phyloP scores from a whole-genome alignment of 2,113 vertebrate species.

The Canis aureus region DNA sequence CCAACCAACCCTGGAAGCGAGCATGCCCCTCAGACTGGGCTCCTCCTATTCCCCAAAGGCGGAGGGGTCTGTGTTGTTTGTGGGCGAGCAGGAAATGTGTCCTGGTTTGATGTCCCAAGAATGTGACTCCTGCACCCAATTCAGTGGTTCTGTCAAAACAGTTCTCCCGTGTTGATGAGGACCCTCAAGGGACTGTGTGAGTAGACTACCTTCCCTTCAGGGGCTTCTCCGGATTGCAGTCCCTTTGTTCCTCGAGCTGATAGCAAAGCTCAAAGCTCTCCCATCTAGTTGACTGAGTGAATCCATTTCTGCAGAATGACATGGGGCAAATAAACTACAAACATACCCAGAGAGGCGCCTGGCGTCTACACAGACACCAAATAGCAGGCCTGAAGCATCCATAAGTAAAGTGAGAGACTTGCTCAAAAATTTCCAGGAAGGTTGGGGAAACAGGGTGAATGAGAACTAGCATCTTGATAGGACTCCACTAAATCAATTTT shows the following conservation, averaged over 20 bases:
- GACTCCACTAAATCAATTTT: neutral
- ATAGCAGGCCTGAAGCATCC: neutral
- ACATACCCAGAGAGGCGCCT: neutral
- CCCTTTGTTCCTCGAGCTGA: constrained; percentile 80
- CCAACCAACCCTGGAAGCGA: constrained; percentile 67
- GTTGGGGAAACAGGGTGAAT: neutral
- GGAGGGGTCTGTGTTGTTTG: constrained; percentile 64
- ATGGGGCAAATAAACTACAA: constrained; percentile 45
- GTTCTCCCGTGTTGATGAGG: constrained; percentile 68
- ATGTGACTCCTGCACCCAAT: constrained; percentile 78
- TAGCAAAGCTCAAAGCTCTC: constrained; percentile 56
- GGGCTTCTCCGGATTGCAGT: constrained; percentile 50
- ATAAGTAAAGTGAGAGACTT: neutral
- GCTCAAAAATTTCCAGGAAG: neutral
- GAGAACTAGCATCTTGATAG: neutral
- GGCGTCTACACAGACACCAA: constrained; percentile 29
- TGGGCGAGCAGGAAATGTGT: constrained; percentile 62
- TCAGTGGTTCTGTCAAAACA: constrained; percentile 80
- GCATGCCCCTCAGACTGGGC: neutral
- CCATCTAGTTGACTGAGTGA: constrained; percentile 65
- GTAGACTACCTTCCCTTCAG: constrained; percentile 57
- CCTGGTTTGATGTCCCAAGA: constrained; percentile 78
- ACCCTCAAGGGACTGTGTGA: constrained; percentile 62
- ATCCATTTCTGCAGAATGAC: constrained; percentile 70
- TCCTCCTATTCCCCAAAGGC: constrained; percentile 67